Base-by-base conservation (phyloP, 2,797 vertebrate species). In the Anguilla obscura region DNA sequence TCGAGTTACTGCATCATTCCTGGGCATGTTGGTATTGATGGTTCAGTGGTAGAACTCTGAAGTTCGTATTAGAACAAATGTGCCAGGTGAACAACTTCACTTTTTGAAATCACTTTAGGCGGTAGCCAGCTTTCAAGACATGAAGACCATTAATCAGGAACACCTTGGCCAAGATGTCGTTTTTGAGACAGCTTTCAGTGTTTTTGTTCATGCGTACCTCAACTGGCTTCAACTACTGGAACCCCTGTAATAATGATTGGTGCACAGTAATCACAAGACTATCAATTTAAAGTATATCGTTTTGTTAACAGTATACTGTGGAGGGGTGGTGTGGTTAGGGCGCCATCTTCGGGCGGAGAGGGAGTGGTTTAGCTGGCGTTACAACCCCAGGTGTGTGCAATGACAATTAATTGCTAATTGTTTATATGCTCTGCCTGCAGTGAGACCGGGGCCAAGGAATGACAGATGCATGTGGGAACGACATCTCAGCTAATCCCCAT, bases 51-150 rank as follows among this genome's bases (percentile, higher is more conserved):
- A 2, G 0, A 27, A 87, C 89, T 85, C 90, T 91, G 89, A 91
- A 90, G 91, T 87, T 87, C 50, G 12, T 60, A 79, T 86, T 66
- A 69, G 50, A 86, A 36, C 40, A 85, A 66, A 88, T 89, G 80
- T 69, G 27, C 80, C 86, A 89, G 88, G 87, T 90, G 85, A 71
- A 63, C 69, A 86, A 52, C 16, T 50, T 63, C 12, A n/a, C 45
- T 40, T 86, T 89, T 63, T 89, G 48, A 89, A 89, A 89, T 86
- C 54, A n/a, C 80, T 50, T 86, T 88, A 40, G 82, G 74, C 36
- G 82, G 58, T 58, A 58, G 82, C 58, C 58, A 86, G 48, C 87
- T 50, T 48, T 89, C 54, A 45, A 74, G 84, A 71, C 45, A 40
- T 30, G 21, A 76, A 33, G 86, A 86, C 56, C 52, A 82, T 76